Evolutionary conservation across 1,140 invertebrate genomes (phyloP).

Genomic region (Drosophila subpulchrella): DNA sequence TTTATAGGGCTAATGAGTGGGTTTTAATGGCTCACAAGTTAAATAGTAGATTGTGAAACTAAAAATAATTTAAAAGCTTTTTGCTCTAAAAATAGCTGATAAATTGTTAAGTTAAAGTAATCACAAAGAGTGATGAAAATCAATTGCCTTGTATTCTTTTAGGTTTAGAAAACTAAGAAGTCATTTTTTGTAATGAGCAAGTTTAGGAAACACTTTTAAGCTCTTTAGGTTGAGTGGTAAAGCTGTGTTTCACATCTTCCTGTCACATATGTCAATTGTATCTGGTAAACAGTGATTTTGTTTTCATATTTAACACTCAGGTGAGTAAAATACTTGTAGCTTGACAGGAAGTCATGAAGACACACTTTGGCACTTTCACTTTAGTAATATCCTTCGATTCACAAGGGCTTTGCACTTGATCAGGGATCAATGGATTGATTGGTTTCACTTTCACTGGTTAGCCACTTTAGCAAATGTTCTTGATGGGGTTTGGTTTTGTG

Average conservation of each 20-base stretch:
- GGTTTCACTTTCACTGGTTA: slow-evolving; percentile 68
- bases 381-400: slow-evolving; percentile 15
- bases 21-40: not conserved
- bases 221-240: not conserved
- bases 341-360: slow-evolving; percentile 25
- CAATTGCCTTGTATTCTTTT: not conserved
- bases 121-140: not conserved
- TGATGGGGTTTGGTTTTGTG: slow-evolving; percentile 10
- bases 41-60: not conserved
- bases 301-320: not conserved
- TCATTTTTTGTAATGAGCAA: not conserved
- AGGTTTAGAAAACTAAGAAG: not conserved
- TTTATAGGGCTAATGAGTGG: not conserved
- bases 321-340: not conserved
- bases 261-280: slow-evolving; percentile 4
- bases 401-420: slow-evolving; percentile 40
- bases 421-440: slow-evolving; percentile 2
- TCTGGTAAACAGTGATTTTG: not conserved
- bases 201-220: not conserved
- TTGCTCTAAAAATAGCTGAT: not conserved
- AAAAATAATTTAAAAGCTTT: too few relatives aligned
- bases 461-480: slow-evolving; percentile 40
- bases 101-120: not conserved
- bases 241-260: slow-evolving; percentile 17
- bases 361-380: slow-evolving; percentile 53